These are phyloP conservation scores for Epirrhoe tristata DNA, from an alignment of 2,888 invertebrate genomes.

Conservation along the genomic window DNA sequence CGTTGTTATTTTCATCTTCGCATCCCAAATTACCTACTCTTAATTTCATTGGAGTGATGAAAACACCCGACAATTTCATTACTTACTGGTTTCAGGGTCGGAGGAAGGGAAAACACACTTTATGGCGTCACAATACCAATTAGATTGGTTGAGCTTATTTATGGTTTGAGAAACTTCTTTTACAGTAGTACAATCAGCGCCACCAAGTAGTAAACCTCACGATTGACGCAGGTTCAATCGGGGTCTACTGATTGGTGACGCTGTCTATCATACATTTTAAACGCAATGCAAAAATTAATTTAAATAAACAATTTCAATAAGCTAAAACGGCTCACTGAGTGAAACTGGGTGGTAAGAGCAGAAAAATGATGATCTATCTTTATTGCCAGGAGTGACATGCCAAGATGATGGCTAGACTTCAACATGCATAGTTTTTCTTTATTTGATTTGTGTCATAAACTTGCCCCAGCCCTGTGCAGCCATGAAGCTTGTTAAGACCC, in stretches of 20 bases:
- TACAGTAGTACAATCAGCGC: too few relatives aligned
- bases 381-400: too few relatives aligned
- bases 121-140: neutral
- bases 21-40: constrained; percentile 16
- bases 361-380: too few relatives aligned
- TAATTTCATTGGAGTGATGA: constrained; percentile 25
- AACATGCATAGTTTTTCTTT: neutral
- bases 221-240: too few relatives aligned
- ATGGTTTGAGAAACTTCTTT: too few relatives aligned
- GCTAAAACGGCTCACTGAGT: too few relatives aligned
- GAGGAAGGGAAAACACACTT: constrained; percentile 5
- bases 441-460: neutral
- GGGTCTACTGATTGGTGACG: too few relatives aligned
- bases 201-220: too few relatives aligned
- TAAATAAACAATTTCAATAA: too few relatives aligned
- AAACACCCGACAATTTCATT: constrained; percentile 24
- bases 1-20: constrained; percentile 22
- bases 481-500: constrained; percentile 37
- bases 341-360: too few relatives aligned
- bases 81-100: constrained; percentile 16
- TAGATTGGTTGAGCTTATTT: neutral
- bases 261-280: too few relatives aligned
- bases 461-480: constrained; percentile 12
- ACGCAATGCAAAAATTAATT: too few relatives aligned
- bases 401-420: neutral